Evolutionary conservation across 1,140 invertebrate genomes (phyloP).

Genomic region (Neelides sp.): DNA sequence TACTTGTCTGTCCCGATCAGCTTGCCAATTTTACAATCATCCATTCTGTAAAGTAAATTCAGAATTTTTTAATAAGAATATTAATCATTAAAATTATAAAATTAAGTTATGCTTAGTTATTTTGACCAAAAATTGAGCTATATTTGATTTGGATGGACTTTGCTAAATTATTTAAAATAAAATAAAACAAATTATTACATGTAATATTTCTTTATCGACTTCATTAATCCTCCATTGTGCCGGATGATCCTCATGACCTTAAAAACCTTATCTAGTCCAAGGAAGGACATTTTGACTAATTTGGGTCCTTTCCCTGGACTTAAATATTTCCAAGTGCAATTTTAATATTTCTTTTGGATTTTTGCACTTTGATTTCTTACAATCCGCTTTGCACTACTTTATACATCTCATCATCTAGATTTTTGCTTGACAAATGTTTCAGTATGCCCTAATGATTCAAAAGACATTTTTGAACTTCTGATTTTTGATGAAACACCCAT

Average conservation of each 20-base stretch:
- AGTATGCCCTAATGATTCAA: too few species aligned
- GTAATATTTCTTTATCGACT: conserved; percentile 55
- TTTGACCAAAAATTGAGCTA: not conserved
- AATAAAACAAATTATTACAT: conserved; percentile 43
- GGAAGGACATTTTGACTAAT: conserved; percentile 33
- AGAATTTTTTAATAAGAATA: conserved; percentile 21
- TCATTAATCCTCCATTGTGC: conserved; percentile 62
- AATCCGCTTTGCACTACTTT: too few species aligned
- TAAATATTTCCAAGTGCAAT: too few species aligned
- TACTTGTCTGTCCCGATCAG: conserved; percentile 87
- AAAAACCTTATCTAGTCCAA: conserved; percentile 59
- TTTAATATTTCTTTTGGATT: too few species aligned
- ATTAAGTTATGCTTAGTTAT: conserved; percentile 34
- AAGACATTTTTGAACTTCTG: too few species aligned
- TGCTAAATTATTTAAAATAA: not conserved
- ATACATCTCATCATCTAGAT: too few species aligned
- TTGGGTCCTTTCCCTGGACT: too few species aligned
- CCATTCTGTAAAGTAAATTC: conserved; percentile 49
- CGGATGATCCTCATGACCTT: conserved; percentile 54
- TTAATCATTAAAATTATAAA: conserved; percentile 9
- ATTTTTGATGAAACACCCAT: too few species aligned
- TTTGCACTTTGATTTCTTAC: too few species aligned
- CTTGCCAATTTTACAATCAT: conserved; percentile 71
- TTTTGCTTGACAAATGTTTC: too few species aligned
- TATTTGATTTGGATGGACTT: not conserved